Percentiles rank a stretch among this genome's conserved stretches.
phyloP scores from a whole-genome alignment of 2,113 vertebrate species.

The Spheniscus mendiculus region DNA sequence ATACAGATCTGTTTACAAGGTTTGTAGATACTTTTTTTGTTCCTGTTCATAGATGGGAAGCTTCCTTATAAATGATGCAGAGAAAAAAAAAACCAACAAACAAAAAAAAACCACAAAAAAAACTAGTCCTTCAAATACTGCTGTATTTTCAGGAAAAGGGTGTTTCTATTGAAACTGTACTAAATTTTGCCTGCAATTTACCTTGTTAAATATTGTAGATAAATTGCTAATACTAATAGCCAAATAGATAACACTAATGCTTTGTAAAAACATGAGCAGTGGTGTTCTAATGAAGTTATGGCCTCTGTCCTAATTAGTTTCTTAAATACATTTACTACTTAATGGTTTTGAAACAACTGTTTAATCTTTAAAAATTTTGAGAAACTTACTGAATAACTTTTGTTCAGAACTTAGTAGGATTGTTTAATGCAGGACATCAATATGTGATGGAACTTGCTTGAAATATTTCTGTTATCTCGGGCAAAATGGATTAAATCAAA shows the following conservation, averaged over 20 bases:
- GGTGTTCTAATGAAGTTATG: slow-evolving; percentile 87
- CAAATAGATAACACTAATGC: slow-evolving; percentile 99
- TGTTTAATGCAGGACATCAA: slow-evolving; percentile 85
- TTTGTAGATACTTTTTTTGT: slow-evolving; percentile 99
- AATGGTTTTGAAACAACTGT: slow-evolving; percentile 89
- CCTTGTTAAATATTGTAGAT: slow-evolving; percentile 99
- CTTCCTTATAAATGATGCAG: slow-evolving; percentile 95
- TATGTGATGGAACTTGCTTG: slow-evolving; percentile 88
- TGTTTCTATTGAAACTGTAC: slow-evolving; percentile 99
- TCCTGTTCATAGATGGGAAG: slow-evolving; percentile 98
- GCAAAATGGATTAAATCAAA: slow-evolving; percentile 90
- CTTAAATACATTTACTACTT: slow-evolving; percentile 94
- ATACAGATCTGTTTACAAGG: slow-evolving; percentile 99
- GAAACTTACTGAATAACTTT: slow-evolving; percentile 84
- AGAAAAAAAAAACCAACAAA: slow-evolving; percentile 61
- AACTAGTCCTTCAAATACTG: slow-evolving; percentile 97
- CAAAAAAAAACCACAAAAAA: not conserved
- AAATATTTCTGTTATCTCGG: slow-evolving; percentile 91
- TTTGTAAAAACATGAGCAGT: slow-evolving; percentile 91
- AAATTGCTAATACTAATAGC: slow-evolving; percentile 97
- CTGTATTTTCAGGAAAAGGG: slow-evolving; percentile 99
- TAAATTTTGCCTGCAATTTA: slow-evolving; percentile 99
- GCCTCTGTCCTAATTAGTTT: slow-evolving; percentile 91
- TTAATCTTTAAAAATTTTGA: slow-evolving; percentile 90
- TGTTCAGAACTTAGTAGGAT: slow-evolving; percentile 82